These are phyloP conservation scores for Apodemia duryi DNA, from an alignment of 2,888 invertebrate genomes.

Conservation along the genomic window DNA sequence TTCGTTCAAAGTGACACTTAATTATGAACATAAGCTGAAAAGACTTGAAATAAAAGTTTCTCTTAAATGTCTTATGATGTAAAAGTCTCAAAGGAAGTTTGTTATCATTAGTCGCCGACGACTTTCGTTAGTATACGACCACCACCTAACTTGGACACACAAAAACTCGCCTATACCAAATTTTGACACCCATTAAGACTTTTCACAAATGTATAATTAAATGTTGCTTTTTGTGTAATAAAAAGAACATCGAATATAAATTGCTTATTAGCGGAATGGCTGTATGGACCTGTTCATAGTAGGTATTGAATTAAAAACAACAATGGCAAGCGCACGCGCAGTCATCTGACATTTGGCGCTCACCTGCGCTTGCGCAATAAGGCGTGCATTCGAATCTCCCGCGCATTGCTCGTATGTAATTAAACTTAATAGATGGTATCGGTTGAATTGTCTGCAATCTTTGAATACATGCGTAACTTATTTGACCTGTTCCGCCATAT, in stretches of 20 bases:
- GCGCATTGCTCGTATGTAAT: conserved; percentile 31
- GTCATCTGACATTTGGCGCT: conserved; percentile 39
- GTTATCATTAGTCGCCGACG: not conserved
- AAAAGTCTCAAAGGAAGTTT: not conserved
- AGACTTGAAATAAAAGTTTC: not conserved
- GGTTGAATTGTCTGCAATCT: conserved; percentile 30
- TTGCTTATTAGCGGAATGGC: conserved; percentile 18
- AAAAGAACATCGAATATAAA: conserved; percentile 21
- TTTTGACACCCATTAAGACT: conserved; percentile 10
- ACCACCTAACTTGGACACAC: not conserved
- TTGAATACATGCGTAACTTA: conserved; percentile 24
- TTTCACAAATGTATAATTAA: conserved; percentile 6
- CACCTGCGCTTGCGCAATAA: conserved; percentile 40
- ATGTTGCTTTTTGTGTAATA: not conserved
- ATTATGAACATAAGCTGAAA: no score
- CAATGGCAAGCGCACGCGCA: conserved; percentile 41
- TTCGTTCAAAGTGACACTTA: no score
- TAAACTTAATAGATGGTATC: conserved; percentile 32
- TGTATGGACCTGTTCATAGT: conserved; percentile 18
- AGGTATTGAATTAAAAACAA: conserved; percentile 26
- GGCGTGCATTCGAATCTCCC: conserved; percentile 36
- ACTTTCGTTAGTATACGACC: not conserved
- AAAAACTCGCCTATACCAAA: conserved; percentile 8
- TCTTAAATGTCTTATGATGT: not conserved
- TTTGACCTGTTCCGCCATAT: conserved; percentile 25